Evolutionary conservation across 1,140 invertebrate genomes (phyloP), one percentile per base, ranked within the genome.

Genomic region (Lasioglossum albipes): DNA sequence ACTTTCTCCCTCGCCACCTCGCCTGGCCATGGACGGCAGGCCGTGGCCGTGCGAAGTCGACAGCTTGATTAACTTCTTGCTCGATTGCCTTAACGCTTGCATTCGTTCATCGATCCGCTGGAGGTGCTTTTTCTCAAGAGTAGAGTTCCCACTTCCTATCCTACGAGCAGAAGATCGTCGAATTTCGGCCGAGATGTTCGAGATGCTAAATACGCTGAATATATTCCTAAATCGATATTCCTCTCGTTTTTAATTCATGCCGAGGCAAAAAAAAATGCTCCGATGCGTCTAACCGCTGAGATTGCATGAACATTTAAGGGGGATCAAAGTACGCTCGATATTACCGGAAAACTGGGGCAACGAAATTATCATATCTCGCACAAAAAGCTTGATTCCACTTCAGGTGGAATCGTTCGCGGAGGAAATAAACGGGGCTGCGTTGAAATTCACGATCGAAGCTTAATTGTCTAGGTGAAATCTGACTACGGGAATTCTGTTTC

Each of bases 351-450:
- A 79, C 69, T 65, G 61, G 76, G 61, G 2, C 76, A 52, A 20
- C 61, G 76, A 52, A 79, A 79, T 78, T 72, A 78, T 69, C 76
- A 78, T 72, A 78, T 57, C 61, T 54, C 13, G 27, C 18, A 12
- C 18, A 12, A 67, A 57, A 66, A 79, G 7, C 66, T 16, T 22
- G 52, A 69, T 49, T 20, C 66, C 41, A 36, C 16, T 31, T 49
- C 7, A 36, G 6, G 0, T 2, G 45, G 2, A 52, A 12, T 20
- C 16, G n/a, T n/a, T 72, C 61, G 3, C n/a, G 7, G 41, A 5
- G 59, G 45, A 52, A 52, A 54, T 78, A 27, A 31, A 65, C 12
- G 57, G n/a, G 45, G 18, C 27, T 42, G 31, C 45, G 36, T 42
- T 64, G 3, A 12, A 72, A 65, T 49, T 72, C 61, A 31, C 22